phyloP scores from a whole-genome alignment of 2,113 vertebrate genomes.

The Triplophysa tibetana region DNA sequence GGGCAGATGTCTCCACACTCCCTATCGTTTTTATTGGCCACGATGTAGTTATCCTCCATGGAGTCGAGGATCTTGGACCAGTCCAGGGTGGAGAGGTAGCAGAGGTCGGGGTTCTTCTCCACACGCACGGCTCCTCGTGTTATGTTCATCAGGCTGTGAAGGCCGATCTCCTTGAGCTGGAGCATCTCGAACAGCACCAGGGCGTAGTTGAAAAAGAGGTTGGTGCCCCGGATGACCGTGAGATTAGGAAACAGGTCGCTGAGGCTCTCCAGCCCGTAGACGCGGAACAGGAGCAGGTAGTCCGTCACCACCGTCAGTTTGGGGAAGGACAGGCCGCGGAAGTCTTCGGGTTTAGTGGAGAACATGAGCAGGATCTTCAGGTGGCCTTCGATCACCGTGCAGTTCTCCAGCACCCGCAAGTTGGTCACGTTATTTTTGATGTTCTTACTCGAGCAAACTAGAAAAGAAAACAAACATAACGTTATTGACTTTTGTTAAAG shows the following conservation, averaged over 20 bases:
- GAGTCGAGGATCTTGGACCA: conserved; percentile 94
- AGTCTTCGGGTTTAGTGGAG: conserved; percentile 87
- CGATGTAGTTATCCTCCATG: conserved; percentile 92
- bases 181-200: conserved; percentile 97
- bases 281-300: conserved; percentile 91
- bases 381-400: conserved; percentile 94
- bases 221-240: conserved; percentile 91
- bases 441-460: conserved; percentile 92
- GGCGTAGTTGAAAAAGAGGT: conserved; percentile 96
- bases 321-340: conserved; percentile 88
- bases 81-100: conserved; percentile 94
- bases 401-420: conserved; percentile 84
- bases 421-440: conserved; percentile 91
- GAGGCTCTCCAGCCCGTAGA: conserved; percentile 91
- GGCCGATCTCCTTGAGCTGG: conserved; percentile 90
- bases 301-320: conserved; percentile 90
- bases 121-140: conserved; percentile 91
- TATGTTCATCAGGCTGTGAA: conserved; percentile 93
- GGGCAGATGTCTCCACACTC: conserved; percentile 95
- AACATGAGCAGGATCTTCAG: conserved; percentile 96
- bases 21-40: conserved; percentile 88
- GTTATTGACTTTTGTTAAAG: not conserved
- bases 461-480: not conserved
- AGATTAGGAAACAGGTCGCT: conserved; percentile 94
- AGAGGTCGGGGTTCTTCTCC: conserved; percentile 94